phyloP scores from a whole-genome alignment of 2,888 invertebrate species.

The Pardosa pseudoannulata region DNA sequence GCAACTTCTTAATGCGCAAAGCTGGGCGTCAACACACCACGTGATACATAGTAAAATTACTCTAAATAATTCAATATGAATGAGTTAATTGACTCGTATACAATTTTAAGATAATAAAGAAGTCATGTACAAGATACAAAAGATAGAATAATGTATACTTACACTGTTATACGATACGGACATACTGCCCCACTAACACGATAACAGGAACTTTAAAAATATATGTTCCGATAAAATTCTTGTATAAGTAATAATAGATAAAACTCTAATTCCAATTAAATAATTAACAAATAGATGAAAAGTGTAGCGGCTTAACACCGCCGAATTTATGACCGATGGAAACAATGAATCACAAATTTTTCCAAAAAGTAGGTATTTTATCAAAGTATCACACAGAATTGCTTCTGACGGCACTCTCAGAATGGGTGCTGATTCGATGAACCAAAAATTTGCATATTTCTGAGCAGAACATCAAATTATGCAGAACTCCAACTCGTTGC shows the following conservation, averaged over 20 bases:
- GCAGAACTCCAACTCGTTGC: conserved; percentile 53
- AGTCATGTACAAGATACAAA: too few relatives aligned
- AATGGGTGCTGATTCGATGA: conserved; percentile 57
- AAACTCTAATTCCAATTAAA: conserved; percentile 25
- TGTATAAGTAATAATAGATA: conserved; percentile 35
- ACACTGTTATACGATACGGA: conserved; percentile 60
- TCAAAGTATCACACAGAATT: conserved; percentile 1
- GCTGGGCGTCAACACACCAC: conserved; percentile 68
- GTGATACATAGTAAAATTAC: conserved; percentile 29
- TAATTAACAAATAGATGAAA: conserved; percentile 49
- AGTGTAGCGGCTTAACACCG: conserved; percentile 27
- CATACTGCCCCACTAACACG: conserved; percentile 43
- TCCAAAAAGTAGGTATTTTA: background rate
- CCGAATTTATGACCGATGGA: conserved; percentile 14
- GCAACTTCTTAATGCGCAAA: conserved; percentile 39
- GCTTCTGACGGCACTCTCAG: conserved; percentile 33
- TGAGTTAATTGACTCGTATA: too few relatives aligned
- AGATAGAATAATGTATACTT: conserved; percentile 55
- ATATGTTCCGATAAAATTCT: conserved; percentile 39
- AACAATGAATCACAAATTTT: background rate
- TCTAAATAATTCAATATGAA: conserved; percentile 1
- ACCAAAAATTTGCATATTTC: conserved; percentile 66
- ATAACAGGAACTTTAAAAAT: conserved; percentile 36
- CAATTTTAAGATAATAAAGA: too few relatives aligned
- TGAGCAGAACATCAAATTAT: conserved; percentile 39